Evolutionary conservation across 2,113 vertebrate species (phyloP), one percentile per base, ranked within the genome.

Genomic region (Syngnathoides biaculeatus): DNA sequence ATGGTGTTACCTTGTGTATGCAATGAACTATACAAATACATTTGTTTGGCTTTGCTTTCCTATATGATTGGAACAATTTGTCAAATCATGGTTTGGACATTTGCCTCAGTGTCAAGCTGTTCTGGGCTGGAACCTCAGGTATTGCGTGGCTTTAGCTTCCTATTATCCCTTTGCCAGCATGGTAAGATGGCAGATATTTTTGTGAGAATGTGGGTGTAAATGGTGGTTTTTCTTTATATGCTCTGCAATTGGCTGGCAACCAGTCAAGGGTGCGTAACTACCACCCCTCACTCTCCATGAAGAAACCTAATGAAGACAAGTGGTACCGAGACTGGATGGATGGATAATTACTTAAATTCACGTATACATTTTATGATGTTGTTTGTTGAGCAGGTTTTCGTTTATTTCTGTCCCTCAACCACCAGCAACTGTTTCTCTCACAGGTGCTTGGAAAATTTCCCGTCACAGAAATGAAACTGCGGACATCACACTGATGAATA

Each of bases 341-440:
- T 26, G 52, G 45, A 19, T 20, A 2, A 47, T 47, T 47, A 47
- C 8, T 47, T 19, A 19, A 19, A 47, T 47, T 42, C 19, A 5
- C 15, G 6, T 35, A 35, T 6, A 47, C 19, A 47, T 47, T 47
- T 47, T 5, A 22, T 22, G 8, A 8, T 22, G 2, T 9, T 22
- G 20, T 52, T 20, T 52, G 55, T 27, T 27, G 2, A 17, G 55
- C 26, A 27, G 55, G 22, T 17, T 27, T 56, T 22, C 63, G 78
- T 78, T 78, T 68, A 52, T 68, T 55, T 68, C 69, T 17, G 79
- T 84, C 79, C 69, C 79, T 72, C 71, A 75, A 27, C 26, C 79
- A 70, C 71, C 86, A 86, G 84, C 85, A 81, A 87, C 77, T 68
- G 56, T 61, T 59, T 79, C 80, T 83, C 61, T 82, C 74, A 77